Base-by-base conservation (phyloP, 2,113 vertebrate species). In the Chionis minor region DNA sequence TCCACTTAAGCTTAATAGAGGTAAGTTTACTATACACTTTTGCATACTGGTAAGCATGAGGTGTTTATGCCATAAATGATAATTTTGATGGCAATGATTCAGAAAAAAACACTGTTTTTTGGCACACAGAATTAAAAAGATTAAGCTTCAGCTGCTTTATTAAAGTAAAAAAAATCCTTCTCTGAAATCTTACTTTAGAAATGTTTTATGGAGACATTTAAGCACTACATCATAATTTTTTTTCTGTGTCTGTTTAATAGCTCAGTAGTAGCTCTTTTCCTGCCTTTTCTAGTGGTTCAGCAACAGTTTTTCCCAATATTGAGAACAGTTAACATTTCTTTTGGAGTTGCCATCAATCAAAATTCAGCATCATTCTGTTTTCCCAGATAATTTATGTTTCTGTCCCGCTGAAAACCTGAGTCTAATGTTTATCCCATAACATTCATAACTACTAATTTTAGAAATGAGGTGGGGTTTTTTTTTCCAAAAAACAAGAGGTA, bases 1-100 rank as follows among this genome's bases (percentile, higher is more conserved):
- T 99, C 97, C 99, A 99, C 97, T 99, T 99, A 81, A 99, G 99
- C 97, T 98, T 99, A 92, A 98, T 99, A 86, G 99, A 99, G 98
- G 99, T 99, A 98, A 96, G 99, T 79, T 73, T 69, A 9, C 38
- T 44, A 0, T 28, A 49, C 3, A 0, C 18, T 72, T 78, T 38
- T 62, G 52, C 1, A 1, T 74, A 8, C 49, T 54, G 24, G 9
- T 62, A 71, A 74, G 24, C n/a, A 20, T 63, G 69, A 74, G 33
- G 4, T 6, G 14, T 67, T 14, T 65, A 30, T 65, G 21, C 30
- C 17, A 21, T 86, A 51, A 82, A 40, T 38, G 12, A 28, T 59
- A 47, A 59, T 51, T 77, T 72, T 33, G 65, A 23, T 66, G 33
- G 9, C 38, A 87, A 10, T 66, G 13, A 26, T 79, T 82, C 38